A percentile compares a stretch with the other conserved stretches of the same genome.
phyloP scores from a whole-genome alignment of 2,888 invertebrate species.

The Biston stratarius region DNA sequence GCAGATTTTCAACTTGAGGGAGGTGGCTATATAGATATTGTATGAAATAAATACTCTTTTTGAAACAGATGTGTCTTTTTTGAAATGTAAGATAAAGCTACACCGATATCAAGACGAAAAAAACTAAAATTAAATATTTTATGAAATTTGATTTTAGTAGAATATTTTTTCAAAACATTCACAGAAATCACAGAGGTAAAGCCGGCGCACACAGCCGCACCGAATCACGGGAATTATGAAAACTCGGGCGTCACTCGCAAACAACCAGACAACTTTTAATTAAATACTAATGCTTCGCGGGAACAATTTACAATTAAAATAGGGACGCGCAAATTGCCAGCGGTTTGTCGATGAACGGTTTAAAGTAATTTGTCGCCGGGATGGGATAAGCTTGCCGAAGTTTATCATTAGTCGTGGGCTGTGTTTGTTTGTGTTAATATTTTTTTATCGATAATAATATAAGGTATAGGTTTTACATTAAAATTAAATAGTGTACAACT shows the following conservation, averaged over 20 bases:
- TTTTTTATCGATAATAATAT: too few species aligned
- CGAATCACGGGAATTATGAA: constrained; percentile 58
- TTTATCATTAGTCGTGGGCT: constrained; percentile 14
- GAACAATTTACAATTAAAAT: constrained; percentile 71
- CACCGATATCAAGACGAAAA: too few species aligned
- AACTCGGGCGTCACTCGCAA: constrained; percentile 64
- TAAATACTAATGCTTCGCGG: constrained; percentile 80
- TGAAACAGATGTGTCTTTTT: too few species aligned
- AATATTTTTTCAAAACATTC: neutral
- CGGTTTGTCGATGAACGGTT: constrained; percentile 48
- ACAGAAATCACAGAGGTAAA: constrained; percentile 32
- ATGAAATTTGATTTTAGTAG: neutral
- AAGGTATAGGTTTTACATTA: too few species aligned
- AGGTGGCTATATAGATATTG: too few species aligned
- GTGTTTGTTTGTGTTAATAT: neutral
- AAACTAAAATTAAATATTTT: neutral
- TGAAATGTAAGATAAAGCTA: too few species aligned
- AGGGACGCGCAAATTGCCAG: constrained; percentile 53
- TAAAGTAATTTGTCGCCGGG: constrained; percentile 29
- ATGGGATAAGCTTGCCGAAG: constrained; percentile 29
- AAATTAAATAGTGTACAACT: too few species aligned
- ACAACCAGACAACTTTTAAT: constrained; percentile 78
- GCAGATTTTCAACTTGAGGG: too few species aligned
- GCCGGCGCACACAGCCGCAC: constrained; percentile 36
- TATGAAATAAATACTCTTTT: too few species aligned